phyloP scores from a whole-genome alignment of 1,140 invertebrate genomes.

The Probaryconus sp. region DNA sequence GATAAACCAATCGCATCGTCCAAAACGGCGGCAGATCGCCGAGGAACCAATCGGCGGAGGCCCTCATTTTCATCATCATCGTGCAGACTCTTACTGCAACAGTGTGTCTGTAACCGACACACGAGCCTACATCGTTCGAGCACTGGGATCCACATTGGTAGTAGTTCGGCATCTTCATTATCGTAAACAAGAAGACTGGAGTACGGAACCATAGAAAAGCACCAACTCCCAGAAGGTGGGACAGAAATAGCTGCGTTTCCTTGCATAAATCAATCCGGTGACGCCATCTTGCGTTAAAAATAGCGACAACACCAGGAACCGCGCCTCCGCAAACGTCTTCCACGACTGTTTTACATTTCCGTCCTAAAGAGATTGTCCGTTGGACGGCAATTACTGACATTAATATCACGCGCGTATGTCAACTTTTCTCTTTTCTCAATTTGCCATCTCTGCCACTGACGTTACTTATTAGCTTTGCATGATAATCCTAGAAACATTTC shows the following conservation, averaged over 20 bases:
- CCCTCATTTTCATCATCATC: constrained; percentile 8
- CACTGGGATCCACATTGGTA: constrained; percentile 34
- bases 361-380: constrained; percentile 27
- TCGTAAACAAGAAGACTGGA: constrained; percentile 45
- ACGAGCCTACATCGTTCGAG: constrained; percentile 34
- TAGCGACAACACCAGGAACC: constrained; percentile 24
- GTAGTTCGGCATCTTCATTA: constrained; percentile 57
- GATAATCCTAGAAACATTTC: no score
- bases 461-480: no score
- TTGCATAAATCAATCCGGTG: constrained; percentile 36
- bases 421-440: constrained; percentile 9
- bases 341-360: constrained; percentile 26
- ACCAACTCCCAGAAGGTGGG: constrained; percentile 23
- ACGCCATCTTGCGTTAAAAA: constrained; percentile 50
- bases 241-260: constrained; percentile 33
- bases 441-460: no score
- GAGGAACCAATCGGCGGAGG: constrained; percentile 34
- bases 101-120: constrained; percentile 26
- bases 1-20: constrained; percentile 9
- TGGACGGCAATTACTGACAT: constrained; percentile 38
- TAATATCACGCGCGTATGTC: constrained; percentile 35
- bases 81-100: constrained; percentile 21
- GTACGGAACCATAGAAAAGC: constrained; percentile 29
- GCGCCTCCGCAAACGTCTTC: constrained; percentile 18
- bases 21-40: not conserved